Evolutionary conservation across 2,113 vertebrate genomes (phyloP), one percentile per base, ranked within the genome.

Genomic region (Megaleporinus macrocephalus): DNA sequence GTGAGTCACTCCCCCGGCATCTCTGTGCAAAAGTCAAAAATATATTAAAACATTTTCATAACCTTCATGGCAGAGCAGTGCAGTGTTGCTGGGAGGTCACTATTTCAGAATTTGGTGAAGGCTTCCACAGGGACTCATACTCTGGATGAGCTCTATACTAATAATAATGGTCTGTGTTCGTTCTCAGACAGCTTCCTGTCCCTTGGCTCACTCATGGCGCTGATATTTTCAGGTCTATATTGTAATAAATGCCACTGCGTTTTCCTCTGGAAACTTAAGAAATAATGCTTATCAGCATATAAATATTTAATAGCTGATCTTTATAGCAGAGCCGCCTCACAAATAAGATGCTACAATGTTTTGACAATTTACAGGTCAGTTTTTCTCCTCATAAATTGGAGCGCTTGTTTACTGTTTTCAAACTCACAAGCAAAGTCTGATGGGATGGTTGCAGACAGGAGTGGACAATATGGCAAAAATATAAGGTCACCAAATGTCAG

Each of bases 231-330:
- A 41, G 13, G 33, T 24, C 20, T 70, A 5, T 41, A n/a, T 0
- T 70, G 26, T 24, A 70, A 44, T 70, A 70, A 70, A 70, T 70
- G 66, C 30, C 65, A 68, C 30, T 24, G 20, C n/a, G 20, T 44
- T 70, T n/a, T 41, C 10, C 22, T 14, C 36, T 70, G 36, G 41
- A 70, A 44, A 61, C 22, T 26, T 1, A 33, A 33, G 26, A 29
- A 65, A 41, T 20, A 20, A 41, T 68, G 20, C 20, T 41, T 68
- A 13, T 20, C 30, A 68, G 16, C 9, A 24, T 14, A 44, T 61
- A 61, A 61, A 61, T 22, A 13, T 44, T 41, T 69, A 41, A 29
- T 22, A 33, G 16, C 65, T 68, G 65, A 70, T 70, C 66, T 61
- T 61, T 61, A 61, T 0, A 26, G 57, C 24, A 61, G 57, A 26